Percentiles rank a stretch among this genome's conserved stretches.
These are phyloP conservation scores for Amazona ochrocephala DNA, from an alignment of 2,797 vertebrate genomes.

Conservation along the genomic window DNA sequence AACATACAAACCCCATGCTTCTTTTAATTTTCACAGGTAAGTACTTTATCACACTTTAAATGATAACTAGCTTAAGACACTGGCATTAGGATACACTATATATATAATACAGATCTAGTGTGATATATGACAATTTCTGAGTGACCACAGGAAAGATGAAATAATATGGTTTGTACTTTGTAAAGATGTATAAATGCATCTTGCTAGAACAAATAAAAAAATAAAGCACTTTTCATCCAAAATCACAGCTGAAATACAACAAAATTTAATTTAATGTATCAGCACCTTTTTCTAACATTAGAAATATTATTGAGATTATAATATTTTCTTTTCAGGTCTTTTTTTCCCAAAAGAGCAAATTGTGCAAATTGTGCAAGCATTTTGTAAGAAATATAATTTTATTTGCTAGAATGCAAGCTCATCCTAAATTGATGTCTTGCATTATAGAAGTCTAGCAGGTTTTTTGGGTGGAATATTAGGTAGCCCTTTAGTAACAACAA, in stretches of 20 bases:
- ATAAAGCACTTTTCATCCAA: background rate
- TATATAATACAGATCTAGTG: background rate
- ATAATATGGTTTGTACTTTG: background rate
- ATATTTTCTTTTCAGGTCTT: background rate
- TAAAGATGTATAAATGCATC: background rate
- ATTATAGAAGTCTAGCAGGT: background rate
- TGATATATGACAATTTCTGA: background rate
- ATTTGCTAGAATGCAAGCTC: slow-evolving; percentile 11
- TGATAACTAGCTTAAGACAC: background rate
- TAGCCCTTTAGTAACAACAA: background rate
- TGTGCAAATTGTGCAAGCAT: background rate
- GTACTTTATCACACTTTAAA: background rate
- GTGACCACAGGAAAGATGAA: background rate
- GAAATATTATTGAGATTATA: background rate
- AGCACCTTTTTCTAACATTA: background rate
- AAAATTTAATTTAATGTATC: background rate
- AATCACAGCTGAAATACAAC: background rate
- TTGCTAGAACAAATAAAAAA: background rate
- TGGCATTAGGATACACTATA: background rate
- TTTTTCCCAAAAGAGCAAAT: background rate
- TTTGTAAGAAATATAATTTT: slow-evolving; percentile 18
- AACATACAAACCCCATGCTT: background rate
- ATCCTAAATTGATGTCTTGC: background rate
- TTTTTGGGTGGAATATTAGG: background rate
- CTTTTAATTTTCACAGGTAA: background rate